These are phyloP conservation scores for Ptychadena robeensis DNA, from an alignment of 2,797 vertebrate genomes.

Conservation along the genomic window DNA sequence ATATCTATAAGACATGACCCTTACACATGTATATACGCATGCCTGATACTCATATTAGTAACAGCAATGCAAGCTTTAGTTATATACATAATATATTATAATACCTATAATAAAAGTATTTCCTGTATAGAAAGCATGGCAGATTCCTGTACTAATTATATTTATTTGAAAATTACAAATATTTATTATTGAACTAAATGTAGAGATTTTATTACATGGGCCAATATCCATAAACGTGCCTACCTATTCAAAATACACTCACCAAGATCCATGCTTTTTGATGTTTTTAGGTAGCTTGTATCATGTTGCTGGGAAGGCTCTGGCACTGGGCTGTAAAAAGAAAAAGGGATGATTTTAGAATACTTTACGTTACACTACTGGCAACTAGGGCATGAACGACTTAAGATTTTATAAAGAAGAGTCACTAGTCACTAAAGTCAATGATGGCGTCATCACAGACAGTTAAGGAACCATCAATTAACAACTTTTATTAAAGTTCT, in stretches of 20 bases:
- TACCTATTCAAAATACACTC: slow-evolving; percentile 67
- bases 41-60: no score
- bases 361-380: background rate
- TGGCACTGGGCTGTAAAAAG: slow-evolving; percentile 67
- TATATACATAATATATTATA: background rate
- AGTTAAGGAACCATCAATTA: no score
- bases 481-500: no score
- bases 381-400: no score
- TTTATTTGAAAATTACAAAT: no score
- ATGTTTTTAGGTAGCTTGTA: slow-evolving; percentile 88
- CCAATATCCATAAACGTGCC: background rate
- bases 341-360: slow-evolving; percentile 20
- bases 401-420: no score
- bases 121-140: background rate
- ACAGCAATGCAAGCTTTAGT: background rate
- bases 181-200: no score
- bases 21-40: no score
- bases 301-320: slow-evolving; percentile 75
- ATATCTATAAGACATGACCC: no score
- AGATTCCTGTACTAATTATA: background rate
- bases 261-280: slow-evolving; percentile 97
- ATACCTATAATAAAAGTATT: background rate
- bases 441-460: no score
- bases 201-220: no score
- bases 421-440: no score